Percentiles rank a stretch among this genome's conserved stretches.
phyloP scores from a whole-genome alignment of 2,888 invertebrate species.

The Machimus rusticus region DNA sequence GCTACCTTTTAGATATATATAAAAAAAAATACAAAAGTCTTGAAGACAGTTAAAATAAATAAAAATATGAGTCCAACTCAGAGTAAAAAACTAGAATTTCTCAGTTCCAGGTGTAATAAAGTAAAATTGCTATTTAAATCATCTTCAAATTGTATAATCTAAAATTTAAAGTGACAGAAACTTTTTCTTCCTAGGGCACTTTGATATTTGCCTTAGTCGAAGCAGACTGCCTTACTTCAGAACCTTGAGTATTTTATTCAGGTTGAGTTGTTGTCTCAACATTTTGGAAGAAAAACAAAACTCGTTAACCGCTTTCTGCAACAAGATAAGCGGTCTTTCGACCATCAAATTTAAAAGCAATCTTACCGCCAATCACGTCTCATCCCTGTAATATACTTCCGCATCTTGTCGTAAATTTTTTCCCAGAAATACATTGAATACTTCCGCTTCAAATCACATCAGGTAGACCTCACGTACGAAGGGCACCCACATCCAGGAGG shows the following conservation, averaged over 20 bases:
- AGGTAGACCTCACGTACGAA: not conserved
- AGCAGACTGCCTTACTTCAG: not conserved
- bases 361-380: not conserved
- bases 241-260: not conserved
- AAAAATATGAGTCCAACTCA: no score
- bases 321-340: not conserved
- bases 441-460: not conserved
- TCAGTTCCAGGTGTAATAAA: no score
- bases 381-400: not conserved
- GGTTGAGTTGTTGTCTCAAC: not conserved
- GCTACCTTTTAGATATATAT: no score
- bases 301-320: not conserved
- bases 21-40: no score
- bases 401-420: not conserved
- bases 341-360: not conserved
- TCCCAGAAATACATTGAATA: not conserved
- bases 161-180: not conserved
- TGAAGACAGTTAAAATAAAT: no score
- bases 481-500: not conserved
- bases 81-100: no score
- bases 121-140: no score
- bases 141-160: no score
- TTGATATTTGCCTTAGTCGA: not conserved
- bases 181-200: not conserved
- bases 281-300: not conserved